phyloP scores from a whole-genome alignment of 2,797 vertebrate genomes.

The Spondyliosoma cantharus region DNA sequence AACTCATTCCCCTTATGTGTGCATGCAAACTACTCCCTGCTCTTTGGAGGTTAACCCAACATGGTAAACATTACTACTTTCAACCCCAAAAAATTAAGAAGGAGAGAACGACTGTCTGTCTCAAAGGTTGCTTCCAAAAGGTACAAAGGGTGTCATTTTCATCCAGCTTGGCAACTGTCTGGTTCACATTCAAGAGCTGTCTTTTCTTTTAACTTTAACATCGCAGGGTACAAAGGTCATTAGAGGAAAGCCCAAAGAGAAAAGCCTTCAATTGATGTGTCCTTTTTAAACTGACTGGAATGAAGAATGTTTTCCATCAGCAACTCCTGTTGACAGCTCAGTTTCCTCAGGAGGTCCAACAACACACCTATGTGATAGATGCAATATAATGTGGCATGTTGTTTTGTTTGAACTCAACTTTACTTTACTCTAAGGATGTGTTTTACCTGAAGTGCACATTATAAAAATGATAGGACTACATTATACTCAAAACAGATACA shows the following conservation, averaged over 20 bases:
- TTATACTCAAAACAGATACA: not conserved
- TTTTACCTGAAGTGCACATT: not conserved
- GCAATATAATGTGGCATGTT: not conserved
- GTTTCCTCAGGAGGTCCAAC: not conserved
- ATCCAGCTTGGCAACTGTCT: conserved; percentile 20
- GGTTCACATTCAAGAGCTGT: conserved; percentile 21
- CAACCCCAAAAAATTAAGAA: not conserved
- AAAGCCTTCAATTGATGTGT: not conserved
- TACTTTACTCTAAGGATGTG: too few species aligned
- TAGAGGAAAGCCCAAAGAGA: not conserved
- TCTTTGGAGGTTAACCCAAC: conserved; percentile 9
- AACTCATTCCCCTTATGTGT: conserved; percentile 8
- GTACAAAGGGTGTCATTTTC: conserved; percentile 12
- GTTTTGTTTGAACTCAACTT: not conserved
- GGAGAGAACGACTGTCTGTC: not conserved
- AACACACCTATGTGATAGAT: too few species aligned
- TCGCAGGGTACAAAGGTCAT: conserved; percentile 13
- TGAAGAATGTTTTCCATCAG: conserved; percentile 27
- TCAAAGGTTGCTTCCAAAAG: not conserved
- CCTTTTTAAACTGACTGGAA: not conserved
- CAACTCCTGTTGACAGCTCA: conserved; percentile 1
- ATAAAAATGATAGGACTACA: not conserved
- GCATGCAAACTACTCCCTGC: not conserved
- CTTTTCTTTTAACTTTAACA: not conserved
- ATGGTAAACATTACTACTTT: conserved; percentile 16